phyloP scores from a whole-genome alignment of 2,113 vertebrate species.

The Elgaria multicarinata region DNA sequence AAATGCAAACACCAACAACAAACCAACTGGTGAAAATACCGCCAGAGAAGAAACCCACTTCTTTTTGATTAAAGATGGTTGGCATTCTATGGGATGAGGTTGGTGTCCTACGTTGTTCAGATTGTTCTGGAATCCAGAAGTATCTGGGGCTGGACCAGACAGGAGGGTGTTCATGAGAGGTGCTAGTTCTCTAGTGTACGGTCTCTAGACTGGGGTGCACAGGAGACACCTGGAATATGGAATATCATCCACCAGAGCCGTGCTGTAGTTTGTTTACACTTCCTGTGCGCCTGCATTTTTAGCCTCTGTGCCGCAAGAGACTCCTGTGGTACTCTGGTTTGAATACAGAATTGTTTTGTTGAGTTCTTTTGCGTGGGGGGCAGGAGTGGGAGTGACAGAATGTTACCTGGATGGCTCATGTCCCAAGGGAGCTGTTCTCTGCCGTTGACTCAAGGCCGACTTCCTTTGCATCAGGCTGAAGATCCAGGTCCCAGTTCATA shows the following conservation, averaged over 20 bases:
- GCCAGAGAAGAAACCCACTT: background rate
- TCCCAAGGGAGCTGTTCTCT: background rate
- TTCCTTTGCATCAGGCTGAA: background rate
- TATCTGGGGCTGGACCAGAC: background rate
- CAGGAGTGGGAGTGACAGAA: background rate
- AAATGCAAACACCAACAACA: no score
- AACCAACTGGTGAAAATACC: no score
- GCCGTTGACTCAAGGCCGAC: background rate
- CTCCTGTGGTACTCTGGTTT: background rate
- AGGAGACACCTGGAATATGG: background rate
- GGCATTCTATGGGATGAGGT: background rate
- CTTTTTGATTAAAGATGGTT: background rate
- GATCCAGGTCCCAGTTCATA: conserved; percentile 8
- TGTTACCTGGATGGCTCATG: background rate
- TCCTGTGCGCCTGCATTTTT: background rate
- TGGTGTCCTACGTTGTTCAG: no score
- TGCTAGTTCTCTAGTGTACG: background rate
- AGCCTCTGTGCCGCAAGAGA: background rate
- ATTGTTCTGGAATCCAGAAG: background rate
- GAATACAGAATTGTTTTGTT: conserved; percentile 1
- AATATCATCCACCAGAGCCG: background rate
- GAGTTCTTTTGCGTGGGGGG: background rate
- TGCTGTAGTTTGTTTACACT: background rate
- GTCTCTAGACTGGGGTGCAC: background rate
- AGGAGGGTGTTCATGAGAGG: background rate